Conservation (phyloP, 2,113 vertebrate species). For the Lathamus discolor region DNA sequence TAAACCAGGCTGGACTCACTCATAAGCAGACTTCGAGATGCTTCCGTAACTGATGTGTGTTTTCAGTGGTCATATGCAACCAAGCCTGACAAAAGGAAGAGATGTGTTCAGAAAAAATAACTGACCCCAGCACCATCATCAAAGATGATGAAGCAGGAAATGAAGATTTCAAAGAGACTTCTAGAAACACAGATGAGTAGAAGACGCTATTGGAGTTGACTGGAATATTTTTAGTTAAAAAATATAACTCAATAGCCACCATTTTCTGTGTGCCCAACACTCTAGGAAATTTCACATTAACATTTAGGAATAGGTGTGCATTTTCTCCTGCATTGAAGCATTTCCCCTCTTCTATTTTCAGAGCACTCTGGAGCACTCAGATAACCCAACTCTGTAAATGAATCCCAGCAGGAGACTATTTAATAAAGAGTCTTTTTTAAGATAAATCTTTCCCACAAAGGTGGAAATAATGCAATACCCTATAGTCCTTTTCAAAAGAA, state of each 20-base stretch:
- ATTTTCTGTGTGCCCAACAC: neutral
- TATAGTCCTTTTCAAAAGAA: neutral
- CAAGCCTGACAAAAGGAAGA: neutral
- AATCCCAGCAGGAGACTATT: neutral
- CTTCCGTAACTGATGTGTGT: neutral
- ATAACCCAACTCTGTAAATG: neutral
- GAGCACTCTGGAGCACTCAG: slow-evolving; percentile 15
- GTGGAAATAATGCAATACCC: neutral
- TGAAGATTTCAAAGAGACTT: neutral
- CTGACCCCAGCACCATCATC: neutral
- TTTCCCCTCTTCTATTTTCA: slow-evolving; percentile 17
- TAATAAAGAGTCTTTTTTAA: slow-evolving; percentile 10
- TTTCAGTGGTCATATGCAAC: fast-evolving
- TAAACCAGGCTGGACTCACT: neutral
- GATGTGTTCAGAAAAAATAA: neutral
- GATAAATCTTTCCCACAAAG: neutral
- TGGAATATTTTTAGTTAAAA: neutral
- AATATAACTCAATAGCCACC: neutral
- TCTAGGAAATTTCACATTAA: neutral
- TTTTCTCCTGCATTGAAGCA: neutral
- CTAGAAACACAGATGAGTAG: neutral
- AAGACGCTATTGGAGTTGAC: neutral
- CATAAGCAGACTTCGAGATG: fast-evolving
- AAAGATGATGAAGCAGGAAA: neutral
- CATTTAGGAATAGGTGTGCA: neutral